Base-by-base conservation (phyloP, 1,140 invertebrate genomes). In the Hesperophylax magnus region DNA sequence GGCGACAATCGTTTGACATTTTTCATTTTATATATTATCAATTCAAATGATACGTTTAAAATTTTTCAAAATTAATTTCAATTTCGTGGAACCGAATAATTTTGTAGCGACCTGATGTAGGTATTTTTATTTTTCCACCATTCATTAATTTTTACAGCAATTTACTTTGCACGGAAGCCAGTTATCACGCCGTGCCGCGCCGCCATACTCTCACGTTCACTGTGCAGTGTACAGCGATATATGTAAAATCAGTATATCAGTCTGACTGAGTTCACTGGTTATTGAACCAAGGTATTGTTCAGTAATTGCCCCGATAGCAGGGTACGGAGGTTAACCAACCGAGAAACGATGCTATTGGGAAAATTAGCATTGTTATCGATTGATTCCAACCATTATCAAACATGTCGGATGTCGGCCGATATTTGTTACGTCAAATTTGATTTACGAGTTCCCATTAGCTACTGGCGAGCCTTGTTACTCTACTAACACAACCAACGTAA, bases 341-440 rank as follows among this genome's bases (percentile, higher is more conserved):
- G 63, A n/a, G 63, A 27, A 31, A 31, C 63, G 22, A 17, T 27
- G 63, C 27, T 65, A 11, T 65, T 65, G 17, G 63, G 63, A 65
- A 65, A 65, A 65, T 65, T 65, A 65, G 63, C 63, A 27, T 65
- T 27, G 63, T 65, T 65, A 31, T 65, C 17, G 63, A 24, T 65
- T 8, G 17, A 24, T 34, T 8, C 22, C 17, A 34, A 65, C 63
- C 22, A 31, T 17, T 65, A 65, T 31, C 27, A 24, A 65, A 24
- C 63, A 24, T 65, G 27, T 31, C 22, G 22, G 22, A 24, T 65
- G 63, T 34, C 22, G 63, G 63, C 22, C 20, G 47, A 15, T 75
- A 75, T 75, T 75, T 75, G 53, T 27, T 47, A 20, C 72, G 72
- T 56, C 72, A 75, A 75, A 75, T 75, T 75, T 75, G 72, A 75